Evolutionary conservation across 1,140 invertebrate genomes (phyloP).

Genomic region (Hylyphantes graminicola): DNA sequence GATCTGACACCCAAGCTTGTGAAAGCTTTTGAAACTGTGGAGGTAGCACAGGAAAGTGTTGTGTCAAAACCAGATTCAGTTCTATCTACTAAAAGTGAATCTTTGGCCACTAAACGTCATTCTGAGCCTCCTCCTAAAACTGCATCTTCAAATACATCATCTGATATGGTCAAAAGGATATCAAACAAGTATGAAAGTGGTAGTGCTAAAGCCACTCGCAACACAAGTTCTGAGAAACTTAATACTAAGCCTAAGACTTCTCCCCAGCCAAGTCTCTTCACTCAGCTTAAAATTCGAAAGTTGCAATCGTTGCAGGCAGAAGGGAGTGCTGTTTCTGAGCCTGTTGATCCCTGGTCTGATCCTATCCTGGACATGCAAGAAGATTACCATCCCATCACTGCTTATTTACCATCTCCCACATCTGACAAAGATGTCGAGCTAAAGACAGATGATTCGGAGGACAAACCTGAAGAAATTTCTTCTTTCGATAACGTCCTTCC

Average conservation of each 20-base stretch:
- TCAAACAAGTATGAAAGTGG: constrained; percentile 43
- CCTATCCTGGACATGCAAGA: constrained; percentile 60
- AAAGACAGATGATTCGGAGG: background rate
- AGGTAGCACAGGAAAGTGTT: background rate
- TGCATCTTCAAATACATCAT: background rate
- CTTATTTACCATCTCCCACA: constrained; percentile 2
- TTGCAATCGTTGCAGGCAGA: constrained; percentile 55
- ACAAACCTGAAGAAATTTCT: background rate
- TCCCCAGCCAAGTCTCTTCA: constrained; percentile 56
- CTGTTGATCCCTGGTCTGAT: constrained; percentile 60
- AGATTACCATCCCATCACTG: constrained; percentile 50
- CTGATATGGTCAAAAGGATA: constrained; percentile 24
- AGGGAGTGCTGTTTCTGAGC: background rate
- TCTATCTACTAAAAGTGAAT: background rate
- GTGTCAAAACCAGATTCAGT: background rate
- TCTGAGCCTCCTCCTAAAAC: constrained; percentile 50
- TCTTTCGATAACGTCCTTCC: background rate
- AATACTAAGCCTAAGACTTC: constrained; percentile 3
- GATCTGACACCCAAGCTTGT: constrained; percentile 35
- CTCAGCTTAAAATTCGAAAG: constrained; percentile 59
- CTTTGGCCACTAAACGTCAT: background rate
- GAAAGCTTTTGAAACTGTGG: constrained; percentile 20
- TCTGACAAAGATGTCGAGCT: background rate
- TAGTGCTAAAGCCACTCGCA: constrained; percentile 1
- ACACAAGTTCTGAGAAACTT: constrained; percentile 10